phyloP scores from a whole-genome alignment of 2,797 vertebrate genomes.

The Rhynchonycteris naso region DNA sequence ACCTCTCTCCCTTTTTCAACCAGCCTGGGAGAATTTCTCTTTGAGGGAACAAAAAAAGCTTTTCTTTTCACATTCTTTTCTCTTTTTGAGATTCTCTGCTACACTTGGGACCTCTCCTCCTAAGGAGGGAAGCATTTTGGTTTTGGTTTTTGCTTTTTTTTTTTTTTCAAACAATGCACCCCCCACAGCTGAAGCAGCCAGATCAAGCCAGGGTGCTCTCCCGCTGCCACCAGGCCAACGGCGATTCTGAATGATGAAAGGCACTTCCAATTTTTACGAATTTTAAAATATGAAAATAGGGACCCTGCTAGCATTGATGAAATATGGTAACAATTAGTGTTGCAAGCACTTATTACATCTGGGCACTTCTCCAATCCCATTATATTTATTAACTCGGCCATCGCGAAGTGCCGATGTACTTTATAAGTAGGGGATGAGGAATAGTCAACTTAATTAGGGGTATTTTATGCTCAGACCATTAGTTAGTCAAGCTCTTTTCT shows the following conservation, averaged over 20 bases:
- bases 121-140: neutral
- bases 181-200: rapidly evolving
- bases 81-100: neutral
- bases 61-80: neutral
- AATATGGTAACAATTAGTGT: neutral
- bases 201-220: too few relatives aligned
- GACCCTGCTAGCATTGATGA: neutral
- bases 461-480: neutral
- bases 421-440: neutral
- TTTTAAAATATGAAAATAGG: neutral
- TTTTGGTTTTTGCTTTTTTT: neutral
- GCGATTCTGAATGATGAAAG: neutral
- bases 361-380: too few relatives aligned
- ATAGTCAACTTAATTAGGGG: neutral
- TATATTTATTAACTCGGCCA: neutral
- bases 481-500: neutral
- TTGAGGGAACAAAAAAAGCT: neutral
- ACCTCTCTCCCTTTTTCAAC: neutral
- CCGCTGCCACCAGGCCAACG: rapidly evolving
- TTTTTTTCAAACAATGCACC: rapidly evolving
- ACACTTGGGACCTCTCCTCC: neutral
- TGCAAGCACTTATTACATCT: neutral
- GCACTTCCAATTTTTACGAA: neutral
- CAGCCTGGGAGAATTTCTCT: neutral
- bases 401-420: neutral